Percentiles rank a stretch among this genome's conserved stretches.
phyloP scores from a whole-genome alignment of 2,888 invertebrate genomes.

The Lepidocyrtinus sp. region DNA sequence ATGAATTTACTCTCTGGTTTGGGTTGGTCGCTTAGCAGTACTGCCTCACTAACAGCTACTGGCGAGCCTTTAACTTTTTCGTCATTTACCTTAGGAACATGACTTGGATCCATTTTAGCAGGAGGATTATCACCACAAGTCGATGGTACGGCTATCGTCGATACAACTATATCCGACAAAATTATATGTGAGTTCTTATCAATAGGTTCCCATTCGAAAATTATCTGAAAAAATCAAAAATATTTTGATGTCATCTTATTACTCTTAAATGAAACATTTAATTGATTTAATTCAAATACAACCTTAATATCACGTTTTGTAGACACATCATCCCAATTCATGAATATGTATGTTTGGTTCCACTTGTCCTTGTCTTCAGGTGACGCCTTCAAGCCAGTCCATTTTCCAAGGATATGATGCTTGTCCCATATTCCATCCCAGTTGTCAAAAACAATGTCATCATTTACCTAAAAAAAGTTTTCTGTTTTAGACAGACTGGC shows the following conservation, averaged over 20 bases:
- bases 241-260: no score
- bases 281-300: not conserved
- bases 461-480: constrained; percentile 56
- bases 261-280: no score
- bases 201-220: constrained; percentile 49
- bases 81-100: no score
- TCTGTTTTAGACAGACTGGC: no score
- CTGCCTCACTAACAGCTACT: no score
- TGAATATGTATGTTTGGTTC: constrained; percentile 38
- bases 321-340: constrained; percentile 34
- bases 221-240: constrained; percentile 36
- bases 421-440: constrained; percentile 55
- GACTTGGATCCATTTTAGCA: no score
- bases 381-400: constrained; percentile 35
- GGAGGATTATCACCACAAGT: not conserved
- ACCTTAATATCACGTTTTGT: constrained; percentile 22
- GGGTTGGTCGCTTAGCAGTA: no score
- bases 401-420: constrained; percentile 40
- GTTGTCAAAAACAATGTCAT: constrained; percentile 58
- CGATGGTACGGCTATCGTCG: constrained; percentile 3
- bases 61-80: no score
- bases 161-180: constrained; percentile 33
- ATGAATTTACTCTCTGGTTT: no score
- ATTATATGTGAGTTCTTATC: constrained; percentile 13
- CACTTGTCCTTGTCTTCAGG: not conserved